Percentiles rank a stretch among this genome's conserved stretches.
These are phyloP conservation scores for Catalaphyllia jardinei DNA, from an alignment of 64 coral and sea anemone species.

Conservation along the genomic window DNA sequence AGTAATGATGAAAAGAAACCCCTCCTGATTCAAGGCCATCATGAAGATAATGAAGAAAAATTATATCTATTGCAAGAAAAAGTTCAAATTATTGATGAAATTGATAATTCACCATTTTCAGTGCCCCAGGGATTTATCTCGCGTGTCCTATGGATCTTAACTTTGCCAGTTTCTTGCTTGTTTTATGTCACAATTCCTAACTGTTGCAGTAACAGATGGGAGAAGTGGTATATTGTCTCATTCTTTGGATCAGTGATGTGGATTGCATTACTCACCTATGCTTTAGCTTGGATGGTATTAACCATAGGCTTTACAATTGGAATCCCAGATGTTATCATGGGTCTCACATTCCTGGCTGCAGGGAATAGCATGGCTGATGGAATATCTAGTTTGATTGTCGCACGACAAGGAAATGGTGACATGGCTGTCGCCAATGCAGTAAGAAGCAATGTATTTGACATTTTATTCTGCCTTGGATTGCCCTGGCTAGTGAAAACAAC, in stretches of 20 bases:
- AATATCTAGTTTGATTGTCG: conserved; percentile 80
- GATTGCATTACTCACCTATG: conserved; percentile 78
- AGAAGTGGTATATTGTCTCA: conserved; percentile 63
- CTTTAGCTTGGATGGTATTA: conserved; percentile 86
- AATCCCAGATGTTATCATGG: conserved; percentile 89
- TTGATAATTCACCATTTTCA: conserved; percentile 50
- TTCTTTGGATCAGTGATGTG: conserved; percentile 69
- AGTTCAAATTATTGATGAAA: not conserved
- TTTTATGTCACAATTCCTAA: conserved; percentile 85
- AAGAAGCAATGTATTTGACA: conserved; percentile 90
- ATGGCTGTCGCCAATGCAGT: conserved; percentile 88
- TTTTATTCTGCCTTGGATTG: conserved; percentile 74
- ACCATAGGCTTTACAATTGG: conserved; percentile 89
- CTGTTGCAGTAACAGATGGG: conserved; percentile 74
- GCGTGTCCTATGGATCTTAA: conserved; percentile 44
- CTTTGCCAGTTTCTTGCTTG: conserved; percentile 42
- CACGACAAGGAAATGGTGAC: conserved; percentile 83
- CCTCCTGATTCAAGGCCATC: not conserved
- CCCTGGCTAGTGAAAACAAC: conserved; percentile 83
- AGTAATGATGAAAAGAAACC: not conserved
- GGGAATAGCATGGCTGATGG: conserved; percentile 86
- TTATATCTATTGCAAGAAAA: not conserved
- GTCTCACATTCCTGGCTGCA: conserved; percentile 85
- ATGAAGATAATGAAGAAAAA: not conserved
- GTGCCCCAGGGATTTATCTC: conserved; percentile 54